These are phyloP conservation scores for Tragelaphus buxtoni DNA, from an alignment of 2,113 vertebrate genomes.

Conservation along the genomic window DNA sequence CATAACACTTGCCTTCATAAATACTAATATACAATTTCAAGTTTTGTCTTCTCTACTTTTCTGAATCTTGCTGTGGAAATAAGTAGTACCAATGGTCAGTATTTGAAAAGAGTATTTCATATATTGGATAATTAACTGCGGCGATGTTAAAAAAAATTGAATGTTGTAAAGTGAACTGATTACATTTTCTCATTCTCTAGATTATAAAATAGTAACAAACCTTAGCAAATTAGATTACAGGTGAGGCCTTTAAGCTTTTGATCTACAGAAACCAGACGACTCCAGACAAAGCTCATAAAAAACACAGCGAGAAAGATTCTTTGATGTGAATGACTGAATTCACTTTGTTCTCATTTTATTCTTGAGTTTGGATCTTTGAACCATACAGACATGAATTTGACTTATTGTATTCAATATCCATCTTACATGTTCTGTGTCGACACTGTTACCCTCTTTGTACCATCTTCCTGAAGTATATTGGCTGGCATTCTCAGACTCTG, in stretches of 20 bases:
- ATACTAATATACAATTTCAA: not conserved
- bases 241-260: not conserved
- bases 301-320: not conserved
- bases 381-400: not conserved
- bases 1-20: not conserved
- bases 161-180: not conserved
- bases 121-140: not conserved
- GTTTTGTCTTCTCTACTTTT: conserved; percentile 1
- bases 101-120: conserved; percentile 12
- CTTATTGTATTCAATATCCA: not conserved
- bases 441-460: not conserved
- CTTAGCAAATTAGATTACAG: not conserved
- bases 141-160: not conserved
- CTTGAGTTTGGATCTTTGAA: not conserved
- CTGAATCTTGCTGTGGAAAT: not conserved
- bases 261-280: not conserved
- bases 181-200: not conserved
- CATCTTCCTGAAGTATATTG: not conserved
- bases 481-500: not conserved
- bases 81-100: not conserved
- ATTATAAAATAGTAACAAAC: conserved; percentile 1
- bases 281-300: not conserved
- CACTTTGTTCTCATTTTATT: not conserved
- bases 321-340: conserved; percentile 14
- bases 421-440: not conserved